Percentiles rank a stretch among this genome's conserved stretches.
phyloP scores from a whole-genome alignment of 2,888 invertebrate genomes.

The Thereva nobilitata region DNA sequence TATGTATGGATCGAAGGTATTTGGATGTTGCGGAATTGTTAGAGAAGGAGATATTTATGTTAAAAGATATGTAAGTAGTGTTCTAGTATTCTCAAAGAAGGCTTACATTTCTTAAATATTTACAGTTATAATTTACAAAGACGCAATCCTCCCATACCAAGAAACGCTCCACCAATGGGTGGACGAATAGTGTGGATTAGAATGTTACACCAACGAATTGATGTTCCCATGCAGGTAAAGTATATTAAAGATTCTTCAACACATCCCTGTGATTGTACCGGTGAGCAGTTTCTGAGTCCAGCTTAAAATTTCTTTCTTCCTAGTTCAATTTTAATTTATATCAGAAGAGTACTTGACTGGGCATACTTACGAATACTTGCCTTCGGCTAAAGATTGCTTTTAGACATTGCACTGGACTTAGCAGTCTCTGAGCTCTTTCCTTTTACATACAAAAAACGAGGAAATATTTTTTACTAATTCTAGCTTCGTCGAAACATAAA shows the following conservation, averaged over 20 bases:
- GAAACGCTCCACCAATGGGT: slow-evolving; percentile 78
- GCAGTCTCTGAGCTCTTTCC: too few species aligned
- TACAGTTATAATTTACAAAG: slow-evolving; percentile 75
- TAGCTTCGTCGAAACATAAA: too few species aligned
- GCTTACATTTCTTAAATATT: not conserved
- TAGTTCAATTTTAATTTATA: too few species aligned
- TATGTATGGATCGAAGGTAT: slow-evolving; percentile 76
- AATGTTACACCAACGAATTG: slow-evolving; percentile 73
- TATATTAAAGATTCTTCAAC: slow-evolving; percentile 49
- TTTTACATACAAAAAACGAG: too few species aligned
- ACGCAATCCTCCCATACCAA: slow-evolving; percentile 71
- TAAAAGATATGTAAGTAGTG: slow-evolving; percentile 65
- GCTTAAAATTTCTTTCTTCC: too few species aligned
- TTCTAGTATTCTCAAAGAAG: not conserved
- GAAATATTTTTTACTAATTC: too few species aligned
- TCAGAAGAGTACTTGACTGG: too few species aligned
- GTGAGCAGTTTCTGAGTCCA: too few species aligned
- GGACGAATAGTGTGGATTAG: slow-evolving; percentile 85
- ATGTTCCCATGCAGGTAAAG: slow-evolving; percentile 72
- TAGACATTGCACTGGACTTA: too few species aligned
- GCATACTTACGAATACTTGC: too few species aligned
- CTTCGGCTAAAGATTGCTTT: too few species aligned
- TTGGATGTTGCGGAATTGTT: slow-evolving; percentile 70
- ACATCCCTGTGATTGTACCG: too few species aligned
- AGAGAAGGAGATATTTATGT: slow-evolving; percentile 69